Percentiles rank a stretch among this genome's conserved stretches.
phyloP scores from a whole-genome alignment of 2,797 vertebrate species.

The Hippoglossus hippoglossus region DNA sequence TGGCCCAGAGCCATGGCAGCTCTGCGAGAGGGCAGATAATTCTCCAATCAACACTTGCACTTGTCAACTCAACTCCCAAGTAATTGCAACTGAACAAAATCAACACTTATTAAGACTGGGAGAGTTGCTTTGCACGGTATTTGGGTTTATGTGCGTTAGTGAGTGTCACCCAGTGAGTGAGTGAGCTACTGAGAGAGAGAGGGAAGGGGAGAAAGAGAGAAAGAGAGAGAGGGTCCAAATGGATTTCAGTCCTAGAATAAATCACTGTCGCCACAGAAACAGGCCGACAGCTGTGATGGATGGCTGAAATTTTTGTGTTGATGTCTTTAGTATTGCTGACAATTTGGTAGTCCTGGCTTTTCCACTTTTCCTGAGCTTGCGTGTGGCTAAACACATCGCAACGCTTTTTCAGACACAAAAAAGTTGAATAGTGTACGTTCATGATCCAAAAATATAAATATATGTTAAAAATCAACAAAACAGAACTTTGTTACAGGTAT shows the following conservation, averaged over 20 bases:
- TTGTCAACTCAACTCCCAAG: slow-evolving; percentile 52
- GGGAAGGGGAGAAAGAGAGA: slow-evolving; percentile 24
- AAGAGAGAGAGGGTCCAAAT: slow-evolving; percentile 78
- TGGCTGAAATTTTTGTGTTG: slow-evolving; percentile 87
- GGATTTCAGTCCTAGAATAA: slow-evolving; percentile 85
- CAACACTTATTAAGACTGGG: slow-evolving; percentile 62
- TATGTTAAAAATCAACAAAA: background rate
- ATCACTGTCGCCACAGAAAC: slow-evolving; percentile 87
- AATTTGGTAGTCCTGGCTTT: slow-evolving; percentile 86
- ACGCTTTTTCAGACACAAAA: slow-evolving; percentile 52
- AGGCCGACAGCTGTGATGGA: slow-evolving; percentile 86
- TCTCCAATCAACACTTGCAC: slow-evolving; percentile 68
- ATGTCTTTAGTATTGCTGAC: slow-evolving; percentile 89
- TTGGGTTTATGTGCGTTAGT: slow-evolving; percentile 56
- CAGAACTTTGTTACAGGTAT: background rate
- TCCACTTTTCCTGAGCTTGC: slow-evolving; percentile 72
- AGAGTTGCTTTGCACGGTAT: slow-evolving; percentile 55
- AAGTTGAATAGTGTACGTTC: background rate
- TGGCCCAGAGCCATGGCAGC: slow-evolving; percentile 55
- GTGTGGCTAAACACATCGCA: slow-evolving; percentile 76
- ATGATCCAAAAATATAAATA: background rate
- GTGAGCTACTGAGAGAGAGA: slow-evolving; percentile 12
- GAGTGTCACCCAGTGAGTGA: slow-evolving; percentile 47
- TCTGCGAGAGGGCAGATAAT: slow-evolving; percentile 65
- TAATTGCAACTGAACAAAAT: slow-evolving; percentile 65